Percentiles rank a stretch among this genome's conserved stretches.
These are phyloP conservation scores for Myiotriccus ornatus DNA, from an alignment of 2,797 vertebrate genomes.

Conservation along the genomic window DNA sequence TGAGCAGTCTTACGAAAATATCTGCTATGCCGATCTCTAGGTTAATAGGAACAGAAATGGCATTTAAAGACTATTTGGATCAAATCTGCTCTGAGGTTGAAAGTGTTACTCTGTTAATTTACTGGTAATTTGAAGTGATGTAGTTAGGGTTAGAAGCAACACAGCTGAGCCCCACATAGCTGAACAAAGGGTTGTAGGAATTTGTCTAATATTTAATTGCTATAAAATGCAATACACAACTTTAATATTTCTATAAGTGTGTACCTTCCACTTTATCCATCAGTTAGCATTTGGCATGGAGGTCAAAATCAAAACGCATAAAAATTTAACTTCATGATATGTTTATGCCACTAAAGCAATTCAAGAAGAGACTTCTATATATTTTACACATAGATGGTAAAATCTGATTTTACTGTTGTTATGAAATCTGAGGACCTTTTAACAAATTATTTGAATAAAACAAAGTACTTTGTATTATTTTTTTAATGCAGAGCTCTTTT, in stretches of 20 bases:
- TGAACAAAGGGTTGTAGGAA: slow-evolving; percentile 73
- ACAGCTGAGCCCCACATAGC: slow-evolving; percentile 80
- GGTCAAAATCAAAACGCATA: neutral
- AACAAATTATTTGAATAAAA: neutral
- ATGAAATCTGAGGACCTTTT: neutral
- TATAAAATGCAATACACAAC: slow-evolving; percentile 52
- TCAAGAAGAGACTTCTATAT: neutral
- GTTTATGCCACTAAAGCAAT: neutral
- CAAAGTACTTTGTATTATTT: neutral
- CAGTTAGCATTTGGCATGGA: slow-evolving; percentile 25
- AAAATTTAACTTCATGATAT: neutral
- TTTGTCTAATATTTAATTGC: slow-evolving; percentile 72
- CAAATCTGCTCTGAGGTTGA: slow-evolving; percentile 96
- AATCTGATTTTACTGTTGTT: neutral
- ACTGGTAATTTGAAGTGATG: slow-evolving; percentile 99
- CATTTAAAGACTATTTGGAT: slow-evolving; percentile 99
- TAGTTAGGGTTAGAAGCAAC: slow-evolving; percentile 90
- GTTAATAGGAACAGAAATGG: slow-evolving; percentile 99
- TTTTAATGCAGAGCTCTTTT: neutral
- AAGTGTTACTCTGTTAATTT: slow-evolving; percentile 99
- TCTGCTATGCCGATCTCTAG: slow-evolving; percentile 98
- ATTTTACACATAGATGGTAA: neutral
- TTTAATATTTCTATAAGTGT: slow-evolving; percentile 46
- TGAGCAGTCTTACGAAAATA: slow-evolving; percentile 97
- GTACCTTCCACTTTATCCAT: slow-evolving; percentile 42